Evolutionary conservation across 2,888 invertebrate genomes (phyloP), one percentile per base, ranked within the genome.

Genomic region (Phyllotreta striolata): DNA sequence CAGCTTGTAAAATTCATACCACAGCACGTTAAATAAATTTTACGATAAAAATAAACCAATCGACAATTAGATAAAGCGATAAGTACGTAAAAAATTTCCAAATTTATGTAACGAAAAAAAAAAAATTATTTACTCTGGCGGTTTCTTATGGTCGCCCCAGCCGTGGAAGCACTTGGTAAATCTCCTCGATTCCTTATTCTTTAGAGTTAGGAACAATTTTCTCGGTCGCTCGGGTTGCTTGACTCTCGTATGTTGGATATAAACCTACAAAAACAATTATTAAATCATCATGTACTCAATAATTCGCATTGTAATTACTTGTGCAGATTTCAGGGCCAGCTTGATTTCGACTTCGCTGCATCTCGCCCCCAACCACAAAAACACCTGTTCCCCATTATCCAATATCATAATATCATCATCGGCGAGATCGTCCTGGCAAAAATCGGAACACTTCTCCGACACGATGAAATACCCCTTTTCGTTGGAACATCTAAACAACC

Each of bases 361-460:
- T 73, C 92, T 91, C 61, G 96, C 90, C 7, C 99, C 99, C 60
- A 98, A 87, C 99, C 99, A 99, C 58, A 99, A 85, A 84, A 96
- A 99, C 61, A 99, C 95, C 82, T 97, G 95, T 75, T 95, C 93
- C 3, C 99, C 99, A 79, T 96, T 98, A 83, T 99, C 99, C 72
- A 99, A 85, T 72, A 99, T 95, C 99, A 99, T 99, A 40, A 99
- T 98, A 82, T 99, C 99, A 80, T 99, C 98, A 83, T 99, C 98
- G 0, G 98, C 98, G 72, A 99, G 85, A 83, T 99, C 99, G 80
- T 99, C 99, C 92, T 97, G 96, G 81, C 96, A 97, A 83, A 97
- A 97, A 82, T 97, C 97, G 0, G 95, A 92, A 83, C 98, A 99
- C 80, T 99, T 99, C 82, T 99, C 99, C 0, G 98, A 98, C 43